Evolutionary conservation across 2,113 vertebrate genomes (phyloP).

Genomic region (Ammospiza caudacuta): DNA sequence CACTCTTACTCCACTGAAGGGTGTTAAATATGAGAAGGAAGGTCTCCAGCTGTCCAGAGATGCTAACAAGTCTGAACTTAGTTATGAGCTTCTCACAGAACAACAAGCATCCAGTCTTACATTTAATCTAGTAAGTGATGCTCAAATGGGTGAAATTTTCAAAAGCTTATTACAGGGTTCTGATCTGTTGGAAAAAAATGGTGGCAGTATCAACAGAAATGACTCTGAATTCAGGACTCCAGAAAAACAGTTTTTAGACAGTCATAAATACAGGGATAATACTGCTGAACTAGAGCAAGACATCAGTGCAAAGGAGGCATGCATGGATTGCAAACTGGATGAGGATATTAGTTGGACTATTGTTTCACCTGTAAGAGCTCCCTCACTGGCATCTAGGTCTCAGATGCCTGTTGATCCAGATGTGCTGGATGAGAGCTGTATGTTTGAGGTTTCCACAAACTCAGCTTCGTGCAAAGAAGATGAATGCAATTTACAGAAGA

Average conservation of each 20-base stretch:
- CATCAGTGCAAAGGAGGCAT: slow-evolving; percentile 71
- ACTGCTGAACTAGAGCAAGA: slow-evolving; percentile 50
- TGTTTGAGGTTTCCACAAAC: slow-evolving; percentile 87
- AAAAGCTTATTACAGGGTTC: slow-evolving; percentile 93
- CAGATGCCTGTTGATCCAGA: slow-evolving; percentile 82
- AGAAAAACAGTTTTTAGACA: slow-evolving; percentile 76
- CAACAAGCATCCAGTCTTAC: slow-evolving; percentile 92
- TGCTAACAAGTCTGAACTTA: slow-evolving; percentile 81
- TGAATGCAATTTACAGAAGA: slow-evolving; percentile 67
- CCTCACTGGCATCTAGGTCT: slow-evolving; percentile 72
- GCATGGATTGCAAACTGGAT: slow-evolving; percentile 73
- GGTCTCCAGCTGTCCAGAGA: slow-evolving; percentile 59
- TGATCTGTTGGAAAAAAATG: slow-evolving; percentile 83
- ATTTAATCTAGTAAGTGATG: slow-evolving; percentile 93
- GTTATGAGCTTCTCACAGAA: slow-evolving; percentile 90
- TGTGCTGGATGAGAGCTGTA: slow-evolving; percentile 91
- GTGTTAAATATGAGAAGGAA: slow-evolving; percentile 35
- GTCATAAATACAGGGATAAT: slow-evolving; percentile 68
- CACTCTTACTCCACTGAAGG: slow-evolving; percentile 12
- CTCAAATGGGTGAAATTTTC: slow-evolving; percentile 98
- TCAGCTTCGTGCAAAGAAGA: slow-evolving; percentile 59
- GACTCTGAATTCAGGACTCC: slow-evolving; percentile 87
- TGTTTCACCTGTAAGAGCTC: slow-evolving; percentile 81
- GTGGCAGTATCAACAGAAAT: slow-evolving; percentile 71
- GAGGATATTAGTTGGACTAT: slow-evolving; percentile 81